These are phyloP conservation scores for Heliconius himera DNA, from an alignment of 1,140 invertebrate species.

Conservation along the genomic window DNA sequence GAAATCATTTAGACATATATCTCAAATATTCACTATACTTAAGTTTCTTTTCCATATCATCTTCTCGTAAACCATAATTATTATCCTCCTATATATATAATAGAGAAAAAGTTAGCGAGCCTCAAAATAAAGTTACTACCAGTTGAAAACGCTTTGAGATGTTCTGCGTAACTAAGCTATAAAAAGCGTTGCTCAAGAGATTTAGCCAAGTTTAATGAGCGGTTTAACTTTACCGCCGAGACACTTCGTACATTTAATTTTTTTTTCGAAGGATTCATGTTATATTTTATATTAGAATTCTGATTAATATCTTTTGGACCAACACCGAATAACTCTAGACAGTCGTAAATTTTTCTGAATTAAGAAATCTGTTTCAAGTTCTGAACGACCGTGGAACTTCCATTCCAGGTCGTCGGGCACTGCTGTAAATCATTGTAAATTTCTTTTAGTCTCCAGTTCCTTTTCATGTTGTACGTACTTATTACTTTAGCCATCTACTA, in stretches of 20 bases:
- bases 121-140: constrained; percentile 38
- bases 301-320: constrained; percentile 1
- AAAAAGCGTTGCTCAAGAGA: constrained; percentile 38
- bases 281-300: not conserved
- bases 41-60: not conserved
- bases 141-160: constrained; percentile 38
- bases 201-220: constrained; percentile 50
- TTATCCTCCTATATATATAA: constrained; percentile 18
- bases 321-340: not conserved
- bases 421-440: constrained; percentile 65
- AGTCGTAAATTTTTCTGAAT: constrained; percentile 38
- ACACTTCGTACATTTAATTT: constrained; percentile 38
- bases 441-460: constrained; percentile 55
- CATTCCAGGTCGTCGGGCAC: constrained; percentile 48
- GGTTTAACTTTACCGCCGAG: constrained; percentile 43
- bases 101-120: constrained; percentile 23
- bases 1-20: not conserved
- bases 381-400: constrained; percentile 46
- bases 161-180: constrained; percentile 48
- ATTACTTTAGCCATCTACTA: constrained; percentile 33
- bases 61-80: not conserved
- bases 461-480: constrained; percentile 44
- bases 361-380: constrained; percentile 43
- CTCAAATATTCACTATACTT: not conserved
- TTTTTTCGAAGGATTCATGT: constrained; percentile 29